These are phyloP conservation scores for Drosophila grimshawi DNA, from an alignment of 1,140 invertebrate species.

Conservation along the genomic window DNA sequence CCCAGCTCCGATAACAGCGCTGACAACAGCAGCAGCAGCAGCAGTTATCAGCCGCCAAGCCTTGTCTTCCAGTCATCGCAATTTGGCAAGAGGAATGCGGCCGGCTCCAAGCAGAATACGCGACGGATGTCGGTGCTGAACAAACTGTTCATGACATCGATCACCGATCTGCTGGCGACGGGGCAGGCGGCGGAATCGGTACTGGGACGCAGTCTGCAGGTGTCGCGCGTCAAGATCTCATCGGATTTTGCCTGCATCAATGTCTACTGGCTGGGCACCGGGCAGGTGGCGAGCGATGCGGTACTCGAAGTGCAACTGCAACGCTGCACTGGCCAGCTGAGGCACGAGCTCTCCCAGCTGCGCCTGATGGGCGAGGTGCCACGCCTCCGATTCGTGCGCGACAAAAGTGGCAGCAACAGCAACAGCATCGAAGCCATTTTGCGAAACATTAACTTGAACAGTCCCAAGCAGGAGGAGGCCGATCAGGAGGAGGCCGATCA, in stretches of 20 bases:
- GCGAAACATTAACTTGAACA: constrained; percentile 87
- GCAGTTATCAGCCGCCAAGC: constrained; percentile 26
- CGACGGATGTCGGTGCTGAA: constrained; percentile 88
- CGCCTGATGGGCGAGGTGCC: constrained; percentile 90
- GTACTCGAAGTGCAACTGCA: constrained; percentile 86
- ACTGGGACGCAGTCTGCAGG: constrained; percentile 88
- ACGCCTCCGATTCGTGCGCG: constrained; percentile 89
- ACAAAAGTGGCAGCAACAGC: constrained; percentile 85
- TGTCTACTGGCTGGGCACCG: constrained; percentile 88
- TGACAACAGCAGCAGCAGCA: background rate
- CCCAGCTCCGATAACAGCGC: constrained; percentile 34
- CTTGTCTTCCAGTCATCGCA: constrained; percentile 51
- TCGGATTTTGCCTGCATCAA: constrained; percentile 88
- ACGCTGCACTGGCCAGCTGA: constrained; percentile 85
- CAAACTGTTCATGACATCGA: constrained; percentile 91
- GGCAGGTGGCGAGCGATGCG: constrained; percentile 66
- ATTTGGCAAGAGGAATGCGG: constrained; percentile 50
- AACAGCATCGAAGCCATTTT: constrained; percentile 87
- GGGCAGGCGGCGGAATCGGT: constrained; percentile 87
- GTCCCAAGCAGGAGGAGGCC: constrained; percentile 79
- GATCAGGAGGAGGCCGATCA: background rate
- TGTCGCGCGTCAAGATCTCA: constrained; percentile 88
- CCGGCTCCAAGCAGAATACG: constrained; percentile 84
- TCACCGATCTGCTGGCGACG: constrained; percentile 90
- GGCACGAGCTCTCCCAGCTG: constrained; percentile 89